Evolutionary conservation across 2,888 invertebrate genomes (phyloP).

Genomic region (Callyntrura guangdongensis): DNA sequence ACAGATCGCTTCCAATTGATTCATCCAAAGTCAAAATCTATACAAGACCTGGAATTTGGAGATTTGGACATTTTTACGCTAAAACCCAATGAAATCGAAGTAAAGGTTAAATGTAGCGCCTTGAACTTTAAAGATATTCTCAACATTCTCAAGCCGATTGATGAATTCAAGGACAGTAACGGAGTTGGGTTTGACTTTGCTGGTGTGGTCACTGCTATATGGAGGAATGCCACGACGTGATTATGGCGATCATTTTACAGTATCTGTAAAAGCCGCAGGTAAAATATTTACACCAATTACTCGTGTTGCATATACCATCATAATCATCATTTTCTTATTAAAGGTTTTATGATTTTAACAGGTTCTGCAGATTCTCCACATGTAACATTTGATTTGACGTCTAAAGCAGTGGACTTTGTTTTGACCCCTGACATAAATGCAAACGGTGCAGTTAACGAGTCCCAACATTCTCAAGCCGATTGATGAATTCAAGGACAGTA

Average conservation of each 20-base stretch:
- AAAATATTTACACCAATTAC: too few species aligned
- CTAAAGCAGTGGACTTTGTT: constrained; percentile 92
- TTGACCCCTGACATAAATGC: constrained; percentile 84
- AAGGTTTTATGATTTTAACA: constrained; percentile 28
- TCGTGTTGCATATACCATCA: too few species aligned
- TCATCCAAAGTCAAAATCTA: constrained; percentile 70
- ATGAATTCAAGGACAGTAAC: constrained; percentile 69
- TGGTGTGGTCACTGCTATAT: constrained; percentile 70
- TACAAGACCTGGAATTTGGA: constrained; percentile 67
- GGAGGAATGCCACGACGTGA: constrained; percentile 96
- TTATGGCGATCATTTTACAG: constrained; percentile 97
- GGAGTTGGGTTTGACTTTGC: constrained; percentile 77
- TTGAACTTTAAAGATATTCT: constrained; percentile 78
- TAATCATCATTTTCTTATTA: too few species aligned
- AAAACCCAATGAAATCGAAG: constrained; percentile 64
- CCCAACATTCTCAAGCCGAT: constrained; percentile 74
- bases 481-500: constrained; percentile 66
- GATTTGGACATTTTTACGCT: constrained; percentile 3
- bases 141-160: constrained; percentile 71
- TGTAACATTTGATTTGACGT: constrained; percentile 98
- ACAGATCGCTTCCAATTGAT: constrained; percentile 48
- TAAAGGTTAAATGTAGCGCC: constrained; percentile 69
- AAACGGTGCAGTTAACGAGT: constrained; percentile 75
- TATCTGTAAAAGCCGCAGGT: constrained; percentile 91
- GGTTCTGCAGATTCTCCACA: constrained; percentile 86